phyloP scores from a whole-genome alignment of 2,797 vertebrate species.

The Rhinophrynus dorsalis region DNA sequence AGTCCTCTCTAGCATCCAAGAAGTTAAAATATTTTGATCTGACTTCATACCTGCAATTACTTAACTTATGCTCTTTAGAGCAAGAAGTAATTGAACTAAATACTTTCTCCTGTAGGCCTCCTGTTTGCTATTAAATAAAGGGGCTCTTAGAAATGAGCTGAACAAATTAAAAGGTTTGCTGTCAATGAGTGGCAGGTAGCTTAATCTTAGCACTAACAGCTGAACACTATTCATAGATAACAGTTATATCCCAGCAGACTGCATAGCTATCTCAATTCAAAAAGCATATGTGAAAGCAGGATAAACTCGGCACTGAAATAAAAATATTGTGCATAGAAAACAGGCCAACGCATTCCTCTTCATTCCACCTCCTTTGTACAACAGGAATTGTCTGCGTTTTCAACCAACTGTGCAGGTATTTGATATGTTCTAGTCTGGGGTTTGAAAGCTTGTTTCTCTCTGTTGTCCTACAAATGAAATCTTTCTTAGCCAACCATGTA shows the following conservation, averaged over 20 bases:
- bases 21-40: background rate
- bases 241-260: slow-evolving; percentile 15
- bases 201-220: slow-evolving; percentile 40
- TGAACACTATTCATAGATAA: slow-evolving; percentile 43
- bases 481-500: no score
- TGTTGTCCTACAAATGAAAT: no score
- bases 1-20: no score
- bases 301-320: background rate
- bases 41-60: background rate
- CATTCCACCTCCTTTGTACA: background rate
- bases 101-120: no score
- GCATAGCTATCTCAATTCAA: slow-evolving; percentile 2
- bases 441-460: no score
- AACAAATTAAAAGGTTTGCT: slow-evolving; percentile 39
- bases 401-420: background rate
- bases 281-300: background rate
- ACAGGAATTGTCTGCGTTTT: background rate
- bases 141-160: slow-evolving; percentile 3
- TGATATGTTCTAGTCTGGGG: background rate
- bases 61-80: background rate
- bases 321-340: background rate
- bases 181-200: slow-evolving; percentile 15
- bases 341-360: background rate
- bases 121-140: background rate
- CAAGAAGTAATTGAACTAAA: background rate